Percentiles rank a stretch among this genome's conserved stretches.
Evolutionary conservation across 2,888 invertebrate genomes (phyloP).

Genomic region (Gnatocerus cornutus): DNA sequence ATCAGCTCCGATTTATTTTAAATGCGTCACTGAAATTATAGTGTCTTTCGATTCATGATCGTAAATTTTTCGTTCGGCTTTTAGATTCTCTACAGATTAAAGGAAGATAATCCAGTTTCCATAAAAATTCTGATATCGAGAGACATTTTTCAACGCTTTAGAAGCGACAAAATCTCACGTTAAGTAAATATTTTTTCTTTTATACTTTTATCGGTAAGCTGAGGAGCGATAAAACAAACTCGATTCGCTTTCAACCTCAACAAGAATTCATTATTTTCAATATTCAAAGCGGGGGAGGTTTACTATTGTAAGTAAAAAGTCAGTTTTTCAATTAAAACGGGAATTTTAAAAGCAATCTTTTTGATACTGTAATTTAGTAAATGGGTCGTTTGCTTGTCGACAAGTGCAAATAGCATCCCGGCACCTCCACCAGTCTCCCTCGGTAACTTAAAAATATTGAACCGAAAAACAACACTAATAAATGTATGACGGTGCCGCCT

Average conservation of each 20-base stretch:
- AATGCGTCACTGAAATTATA: background rate
- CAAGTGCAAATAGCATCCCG: too few relatives aligned
- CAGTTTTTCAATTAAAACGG: too few relatives aligned
- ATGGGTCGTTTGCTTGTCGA: too few relatives aligned
- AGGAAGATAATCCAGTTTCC: conserved; percentile 3
- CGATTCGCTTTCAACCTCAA: too few relatives aligned
- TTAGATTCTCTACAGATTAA: conserved; percentile 4
- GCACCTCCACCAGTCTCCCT: conserved; percentile 13
- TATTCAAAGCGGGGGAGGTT: background rate
- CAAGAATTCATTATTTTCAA: too few relatives aligned
- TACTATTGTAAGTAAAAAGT: background rate
- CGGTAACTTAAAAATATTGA: conserved; percentile 2
- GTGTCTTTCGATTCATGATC: background rate
- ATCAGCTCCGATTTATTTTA: background rate
- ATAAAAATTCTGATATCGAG: conserved; percentile 9
- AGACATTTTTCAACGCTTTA: conserved; percentile 1
- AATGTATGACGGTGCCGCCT: conserved; percentile 15
- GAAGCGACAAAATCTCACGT: conserved; percentile 3
- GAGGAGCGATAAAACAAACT: background rate
- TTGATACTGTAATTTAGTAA: too few relatives aligned
- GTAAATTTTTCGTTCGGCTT: conserved; percentile 1
- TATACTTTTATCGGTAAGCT: background rate
- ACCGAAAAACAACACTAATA: conserved; percentile 16
- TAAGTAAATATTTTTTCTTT: conserved; percentile 8
- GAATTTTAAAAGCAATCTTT: too few relatives aligned